Evolutionary conservation across 2,113 vertebrate genomes (phyloP).

Genomic region (Zosterops hypoxanthus): DNA sequence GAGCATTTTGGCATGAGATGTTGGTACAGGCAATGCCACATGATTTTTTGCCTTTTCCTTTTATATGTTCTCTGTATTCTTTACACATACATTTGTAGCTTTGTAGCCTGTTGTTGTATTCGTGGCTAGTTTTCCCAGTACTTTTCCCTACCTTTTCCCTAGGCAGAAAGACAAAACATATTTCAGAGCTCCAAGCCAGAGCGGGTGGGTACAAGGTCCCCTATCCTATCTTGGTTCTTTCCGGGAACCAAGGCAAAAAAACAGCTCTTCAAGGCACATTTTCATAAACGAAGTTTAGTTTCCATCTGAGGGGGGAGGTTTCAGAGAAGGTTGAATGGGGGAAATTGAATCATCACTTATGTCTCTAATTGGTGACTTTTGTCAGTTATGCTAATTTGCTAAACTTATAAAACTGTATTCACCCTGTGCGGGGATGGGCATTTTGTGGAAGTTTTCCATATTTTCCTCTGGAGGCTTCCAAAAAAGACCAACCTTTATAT

Average conservation of each 20-base stretch:
- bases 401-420: not conserved
- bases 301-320: not conserved
- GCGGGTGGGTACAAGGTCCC: not conserved
- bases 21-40: not conserved
- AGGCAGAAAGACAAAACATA: not conserved
- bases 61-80: not conserved
- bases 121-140: not conserved
- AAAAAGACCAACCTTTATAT: not conserved
- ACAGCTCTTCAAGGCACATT: not conserved
- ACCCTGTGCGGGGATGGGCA: not conserved
- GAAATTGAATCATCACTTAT: not conserved
- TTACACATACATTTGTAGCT: not conserved
- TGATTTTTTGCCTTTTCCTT: not conserved
- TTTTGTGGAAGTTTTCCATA: not conserved
- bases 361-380: not conserved
- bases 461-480: not conserved
- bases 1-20: fast-evolving
- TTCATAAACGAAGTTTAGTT: not conserved
- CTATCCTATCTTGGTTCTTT: not conserved
- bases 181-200: not conserved
- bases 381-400: not conserved
- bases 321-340: not conserved
- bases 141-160: not conserved
- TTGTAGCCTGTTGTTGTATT: not conserved
- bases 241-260: not conserved